Conservation (phyloP, 2,113 vertebrate genomes). For the Dicerorhinus sumatrensis region DNA sequence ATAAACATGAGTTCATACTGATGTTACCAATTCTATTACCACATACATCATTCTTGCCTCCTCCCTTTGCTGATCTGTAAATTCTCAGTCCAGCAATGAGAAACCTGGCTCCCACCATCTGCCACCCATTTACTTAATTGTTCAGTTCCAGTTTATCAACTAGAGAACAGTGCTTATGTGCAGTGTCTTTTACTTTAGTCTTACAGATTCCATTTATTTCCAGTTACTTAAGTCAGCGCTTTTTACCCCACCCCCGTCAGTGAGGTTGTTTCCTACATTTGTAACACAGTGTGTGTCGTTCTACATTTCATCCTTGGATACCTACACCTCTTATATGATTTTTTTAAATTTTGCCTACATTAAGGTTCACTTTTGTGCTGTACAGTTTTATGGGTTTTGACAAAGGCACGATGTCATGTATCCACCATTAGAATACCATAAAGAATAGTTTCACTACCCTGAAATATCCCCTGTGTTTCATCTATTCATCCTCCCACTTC, state of each 20-base stretch:
- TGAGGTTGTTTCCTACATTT: background rate
- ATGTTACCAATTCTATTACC: too few species aligned
- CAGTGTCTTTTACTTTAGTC: background rate
- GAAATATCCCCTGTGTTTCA: too few species aligned
- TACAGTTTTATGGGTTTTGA: background rate
- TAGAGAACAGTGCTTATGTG: background rate
- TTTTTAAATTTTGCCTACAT: background rate
- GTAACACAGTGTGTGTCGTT: background rate
- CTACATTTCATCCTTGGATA: background rate
- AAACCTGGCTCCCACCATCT: too few species aligned
- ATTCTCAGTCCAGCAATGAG: too few species aligned
- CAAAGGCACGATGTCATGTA: background rate
- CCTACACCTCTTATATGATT: background rate
- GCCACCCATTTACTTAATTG: too few species aligned
- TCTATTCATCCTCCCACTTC: too few species aligned
- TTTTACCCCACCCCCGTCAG: background rate
- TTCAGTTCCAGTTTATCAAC: background rate
- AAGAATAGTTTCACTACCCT: too few species aligned
- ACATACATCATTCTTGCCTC: too few species aligned
- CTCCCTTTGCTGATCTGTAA: too few species aligned
- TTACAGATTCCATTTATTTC: background rate
- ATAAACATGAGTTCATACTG: too few species aligned
- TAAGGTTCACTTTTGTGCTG: background rate
- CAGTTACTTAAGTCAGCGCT: background rate
- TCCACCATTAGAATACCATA: background rate